These are phyloP conservation scores for Mohoua ochrocephala DNA, from an alignment of 2,113 vertebrate species.

Conservation along the genomic window DNA sequence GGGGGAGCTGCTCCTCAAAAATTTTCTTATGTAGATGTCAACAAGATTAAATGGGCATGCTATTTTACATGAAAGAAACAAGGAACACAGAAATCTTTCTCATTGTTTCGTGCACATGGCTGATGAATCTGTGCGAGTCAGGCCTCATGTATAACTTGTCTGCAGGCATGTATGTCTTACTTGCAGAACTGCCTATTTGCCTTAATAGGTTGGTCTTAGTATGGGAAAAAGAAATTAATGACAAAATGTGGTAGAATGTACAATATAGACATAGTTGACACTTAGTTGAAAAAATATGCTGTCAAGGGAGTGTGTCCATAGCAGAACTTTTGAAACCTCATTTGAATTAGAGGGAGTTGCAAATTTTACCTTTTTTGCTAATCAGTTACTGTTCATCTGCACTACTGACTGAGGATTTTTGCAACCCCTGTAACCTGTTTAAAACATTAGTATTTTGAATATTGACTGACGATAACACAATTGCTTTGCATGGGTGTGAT, in stretches of 20 bases:
- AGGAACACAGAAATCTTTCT: not conserved
- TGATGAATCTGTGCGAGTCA: not conserved
- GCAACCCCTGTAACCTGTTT: not conserved
- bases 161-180: not conserved
- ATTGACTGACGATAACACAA: not conserved
- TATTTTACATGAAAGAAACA: not conserved
- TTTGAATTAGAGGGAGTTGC: not conserved
- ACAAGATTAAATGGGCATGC: accelerated
- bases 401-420: not conserved
- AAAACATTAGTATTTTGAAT: not conserved
- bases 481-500: not conserved
- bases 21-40: not conserved
- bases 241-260: not conserved
- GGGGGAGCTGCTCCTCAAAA: not conserved
- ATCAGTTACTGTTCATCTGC: not conserved
- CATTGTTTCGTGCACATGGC: not conserved
- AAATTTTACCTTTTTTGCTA: not conserved
- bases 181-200: not conserved
- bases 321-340: not conserved
- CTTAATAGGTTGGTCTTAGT: not conserved
- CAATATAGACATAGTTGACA: too few relatives aligned
- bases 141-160: not conserved
- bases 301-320: not conserved
- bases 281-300: not conserved
- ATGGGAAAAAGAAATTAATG: not conserved